A percentile compares a stretch with the other conserved stretches of the same genome.
Conservation (phyloP, 1,140 invertebrate genomes). For the Vanessa tameamea region DNA sequence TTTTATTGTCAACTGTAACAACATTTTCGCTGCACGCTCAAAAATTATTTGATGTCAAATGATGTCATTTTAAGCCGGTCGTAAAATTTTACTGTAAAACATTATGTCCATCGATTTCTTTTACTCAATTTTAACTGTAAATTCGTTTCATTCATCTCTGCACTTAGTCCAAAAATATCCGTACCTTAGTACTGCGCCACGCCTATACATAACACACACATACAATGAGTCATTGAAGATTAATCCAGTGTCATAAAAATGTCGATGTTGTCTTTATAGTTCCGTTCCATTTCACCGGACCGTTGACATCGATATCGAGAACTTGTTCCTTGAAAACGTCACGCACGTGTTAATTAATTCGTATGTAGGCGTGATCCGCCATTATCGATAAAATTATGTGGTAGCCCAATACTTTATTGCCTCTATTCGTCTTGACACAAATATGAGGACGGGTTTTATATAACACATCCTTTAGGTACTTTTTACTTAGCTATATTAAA, state of each 20-base stretch:
- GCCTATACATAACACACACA: conserved; percentile 30
- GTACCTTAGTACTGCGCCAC: conserved; percentile 32
- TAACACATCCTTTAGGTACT: conserved; percentile 10
- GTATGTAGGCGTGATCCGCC: conserved; percentile 67
- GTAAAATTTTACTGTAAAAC: conserved; percentile 51
- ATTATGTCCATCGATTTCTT: conserved; percentile 46
- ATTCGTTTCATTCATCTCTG: conserved; percentile 50
- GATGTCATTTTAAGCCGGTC: conserved; percentile 53
- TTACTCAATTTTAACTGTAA: conserved; percentile 50
- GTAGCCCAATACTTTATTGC: conserved; percentile 70
- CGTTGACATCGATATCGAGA: conserved; percentile 64
- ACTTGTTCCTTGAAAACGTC: conserved; percentile 58
- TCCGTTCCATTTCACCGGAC: conserved; percentile 61
- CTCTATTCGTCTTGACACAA: conserved; percentile 36
- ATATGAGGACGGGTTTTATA: conserved; percentile 40
- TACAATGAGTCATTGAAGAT: conserved; percentile 31
- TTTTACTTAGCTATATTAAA: conserved; percentile 12
- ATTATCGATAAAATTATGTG: conserved; percentile 72
- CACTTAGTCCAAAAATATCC: conserved; percentile 36
- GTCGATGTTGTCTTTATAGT: conserved; percentile 54
- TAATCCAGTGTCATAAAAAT: conserved; percentile 16
- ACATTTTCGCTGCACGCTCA: conserved; percentile 31
- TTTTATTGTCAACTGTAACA: neutral
- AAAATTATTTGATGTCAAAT: conserved; percentile 55
- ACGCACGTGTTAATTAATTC: conserved; percentile 75